A percentile compares a stretch with the other conserved stretches of the same genome.
Conservation (phyloP, 2,888 invertebrate species). For the Papilio demoleus region DNA sequence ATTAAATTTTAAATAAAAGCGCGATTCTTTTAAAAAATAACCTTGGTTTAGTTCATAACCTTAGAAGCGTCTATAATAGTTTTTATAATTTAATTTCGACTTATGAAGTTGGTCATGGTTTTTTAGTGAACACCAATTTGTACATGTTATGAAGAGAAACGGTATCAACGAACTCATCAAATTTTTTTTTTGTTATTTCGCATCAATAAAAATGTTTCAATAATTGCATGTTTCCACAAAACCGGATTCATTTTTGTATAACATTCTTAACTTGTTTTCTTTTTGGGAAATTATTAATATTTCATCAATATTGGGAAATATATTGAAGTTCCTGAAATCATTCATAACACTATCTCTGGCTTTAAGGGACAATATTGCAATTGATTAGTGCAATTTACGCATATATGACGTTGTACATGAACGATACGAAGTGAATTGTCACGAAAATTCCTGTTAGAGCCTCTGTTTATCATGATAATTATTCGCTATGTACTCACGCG, state of each 20-base stretch:
- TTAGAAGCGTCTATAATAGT: conserved; percentile 51
- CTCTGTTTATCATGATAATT: too few species aligned
- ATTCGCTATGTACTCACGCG: too few species aligned
- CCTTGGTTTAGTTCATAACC: conserved; percentile 76
- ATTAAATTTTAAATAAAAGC: too few species aligned
- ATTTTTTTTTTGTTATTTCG: conserved; percentile 23
- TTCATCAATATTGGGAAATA: too few species aligned
- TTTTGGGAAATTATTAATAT: too few species aligned
- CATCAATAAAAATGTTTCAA: conserved; percentile 1
- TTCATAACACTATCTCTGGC: too few species aligned
- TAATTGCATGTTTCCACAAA: background rate
- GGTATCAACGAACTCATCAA: conserved; percentile 47
- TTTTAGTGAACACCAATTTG: conserved; percentile 55
- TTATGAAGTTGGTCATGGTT: conserved; percentile 59
- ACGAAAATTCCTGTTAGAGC: too few species aligned
- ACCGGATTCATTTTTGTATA: background rate
- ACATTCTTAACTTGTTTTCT: background rate
- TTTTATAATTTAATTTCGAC: conserved; percentile 58
- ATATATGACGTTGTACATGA: too few species aligned
- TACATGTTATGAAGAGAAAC: conserved; percentile 45
- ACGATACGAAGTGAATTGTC: too few species aligned
- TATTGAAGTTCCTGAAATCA: too few species aligned
- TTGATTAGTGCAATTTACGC: too few species aligned
- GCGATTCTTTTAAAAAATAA: conserved; percentile 45
- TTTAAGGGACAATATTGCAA: too few species aligned